A percentile compares a stretch with the other conserved stretches of the same genome.
phyloP scores from a whole-genome alignment of 2,113 vertebrate genomes.

The Axis porcinus region DNA sequence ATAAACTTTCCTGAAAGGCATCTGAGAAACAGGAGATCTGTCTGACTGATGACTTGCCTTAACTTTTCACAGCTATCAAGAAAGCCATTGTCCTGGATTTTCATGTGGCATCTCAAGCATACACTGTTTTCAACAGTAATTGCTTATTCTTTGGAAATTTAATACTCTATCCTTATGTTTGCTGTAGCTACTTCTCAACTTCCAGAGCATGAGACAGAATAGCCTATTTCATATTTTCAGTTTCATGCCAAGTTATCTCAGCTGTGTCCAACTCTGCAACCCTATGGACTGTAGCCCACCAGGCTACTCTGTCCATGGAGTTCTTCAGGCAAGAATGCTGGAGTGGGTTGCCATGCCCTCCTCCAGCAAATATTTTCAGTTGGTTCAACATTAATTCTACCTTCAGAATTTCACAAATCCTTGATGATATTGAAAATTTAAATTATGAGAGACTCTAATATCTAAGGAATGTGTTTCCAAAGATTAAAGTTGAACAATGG shows the following conservation, averaged over 20 bases:
- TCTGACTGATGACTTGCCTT: background rate
- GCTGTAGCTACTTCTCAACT: background rate
- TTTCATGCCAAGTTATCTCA: background rate
- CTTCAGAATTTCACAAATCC: background rate
- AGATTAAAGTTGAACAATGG: background rate
- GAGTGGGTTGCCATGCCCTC: background rate
- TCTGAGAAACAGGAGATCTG: background rate
- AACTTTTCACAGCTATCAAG: background rate
- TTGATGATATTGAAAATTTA: background rate
- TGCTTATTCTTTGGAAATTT: background rate
- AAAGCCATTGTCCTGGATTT: background rate
- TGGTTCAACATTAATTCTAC: background rate
- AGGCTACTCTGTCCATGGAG: background rate
- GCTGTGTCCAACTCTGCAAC: background rate
- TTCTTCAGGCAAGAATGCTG: background rate
- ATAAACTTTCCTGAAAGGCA: background rate
- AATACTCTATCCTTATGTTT: background rate
- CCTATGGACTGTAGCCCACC: fast-evolving
- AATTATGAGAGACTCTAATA: background rate
- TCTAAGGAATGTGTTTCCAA: background rate
- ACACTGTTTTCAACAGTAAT: background rate
- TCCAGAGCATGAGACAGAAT: background rate
- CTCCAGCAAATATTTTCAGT: background rate
- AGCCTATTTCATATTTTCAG: background rate
- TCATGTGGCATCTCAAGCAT: background rate